Percentiles rank a stretch among this genome's conserved stretches.
Conservation (phyloP, 2,797 vertebrate genomes). For the Dipus sagitta region DNA sequence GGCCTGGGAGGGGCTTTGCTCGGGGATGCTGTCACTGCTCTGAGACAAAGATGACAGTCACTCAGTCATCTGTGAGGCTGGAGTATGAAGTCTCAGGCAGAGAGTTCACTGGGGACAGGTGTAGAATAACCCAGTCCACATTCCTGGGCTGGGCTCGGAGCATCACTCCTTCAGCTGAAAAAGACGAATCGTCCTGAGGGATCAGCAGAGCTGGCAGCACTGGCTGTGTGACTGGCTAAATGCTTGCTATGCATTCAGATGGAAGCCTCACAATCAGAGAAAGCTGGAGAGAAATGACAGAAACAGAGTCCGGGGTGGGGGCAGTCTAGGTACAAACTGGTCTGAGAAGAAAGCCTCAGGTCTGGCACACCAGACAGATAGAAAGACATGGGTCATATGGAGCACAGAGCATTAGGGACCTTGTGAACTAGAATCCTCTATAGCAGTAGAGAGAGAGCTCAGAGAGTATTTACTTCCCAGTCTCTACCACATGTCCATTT, state of each 20-base stretch:
- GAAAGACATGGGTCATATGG: not conserved
- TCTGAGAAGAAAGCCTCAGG: not conserved
- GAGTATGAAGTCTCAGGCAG: not conserved
- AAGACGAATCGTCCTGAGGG: conserved; percentile 2
- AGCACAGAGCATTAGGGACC: not conserved
- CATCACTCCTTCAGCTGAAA: conserved; percentile 36
- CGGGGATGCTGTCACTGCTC: not conserved
- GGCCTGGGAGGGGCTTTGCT: not conserved
- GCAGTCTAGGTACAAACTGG: not conserved
- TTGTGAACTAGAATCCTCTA: not conserved
- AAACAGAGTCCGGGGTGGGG: not conserved
- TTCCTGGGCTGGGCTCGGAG: not conserved
- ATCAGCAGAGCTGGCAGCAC: not conserved
- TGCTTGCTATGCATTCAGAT: not conserved
- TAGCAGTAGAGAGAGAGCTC: not conserved
- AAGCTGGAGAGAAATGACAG: not conserved
- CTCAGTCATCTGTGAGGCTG: not conserved
- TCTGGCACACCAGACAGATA: not conserved
- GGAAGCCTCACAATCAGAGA: conserved; percentile 1
- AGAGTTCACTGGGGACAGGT: conserved; percentile 4
- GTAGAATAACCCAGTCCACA: not conserved
- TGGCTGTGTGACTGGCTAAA: not conserved
- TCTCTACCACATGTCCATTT: not conserved
- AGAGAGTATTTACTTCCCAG: not conserved
- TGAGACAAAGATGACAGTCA: not conserved